Base-by-base conservation (phyloP, 2,113 vertebrate species). In the Gavialis gangeticus region DNA sequence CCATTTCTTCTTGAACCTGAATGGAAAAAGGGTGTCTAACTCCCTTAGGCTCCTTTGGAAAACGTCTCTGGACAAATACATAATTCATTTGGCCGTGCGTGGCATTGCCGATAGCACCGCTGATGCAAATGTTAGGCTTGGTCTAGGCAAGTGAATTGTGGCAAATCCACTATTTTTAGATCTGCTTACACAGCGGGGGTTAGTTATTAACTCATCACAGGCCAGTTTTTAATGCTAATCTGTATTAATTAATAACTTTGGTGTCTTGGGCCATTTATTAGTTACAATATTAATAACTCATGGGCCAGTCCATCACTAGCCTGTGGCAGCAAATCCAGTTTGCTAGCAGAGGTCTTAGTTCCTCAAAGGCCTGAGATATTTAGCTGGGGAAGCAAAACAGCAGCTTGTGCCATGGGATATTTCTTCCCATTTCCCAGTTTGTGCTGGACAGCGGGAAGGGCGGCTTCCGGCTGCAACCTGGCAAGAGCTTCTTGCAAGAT, bases 221-320 rank as follows among this genome's bases (percentile, higher is more conserved):
- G 57, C 92, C 75, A 73, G 8, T 4, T 54, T 80, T 80, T 24
- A 71, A 76, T 75, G 28, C 88, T 89, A 30, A 75, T n/a, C 7
- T 85, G 87, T 76, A 87, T 93, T 96, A 95, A 95, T 96, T 90
- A 96, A 91, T 75, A 93, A 94, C 95, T 67, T 85, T 0, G 55
- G 63, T 59, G 88, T 84, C 89, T 91, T 57, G 88, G 96, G 76
- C 64, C 92, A 97, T 95, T 97, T 92, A 94, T 94, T 85, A 96
- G 75, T 80, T 75, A 22, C 96, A 95, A 90, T 92, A 94, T 91
- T 62, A 95, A 92, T 91, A 84, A 75, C 66, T 79, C 46, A n/a
- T 14, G 21, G 82, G 80, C 78, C 80, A 91, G 88, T 82, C 73
- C 60, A 91, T 88, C 30, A 2, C 85, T 79, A 69, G 84, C 80